Evolutionary conservation across 2,797 vertebrate genomes (phyloP).

Genomic region (Platalea minor): DNA sequence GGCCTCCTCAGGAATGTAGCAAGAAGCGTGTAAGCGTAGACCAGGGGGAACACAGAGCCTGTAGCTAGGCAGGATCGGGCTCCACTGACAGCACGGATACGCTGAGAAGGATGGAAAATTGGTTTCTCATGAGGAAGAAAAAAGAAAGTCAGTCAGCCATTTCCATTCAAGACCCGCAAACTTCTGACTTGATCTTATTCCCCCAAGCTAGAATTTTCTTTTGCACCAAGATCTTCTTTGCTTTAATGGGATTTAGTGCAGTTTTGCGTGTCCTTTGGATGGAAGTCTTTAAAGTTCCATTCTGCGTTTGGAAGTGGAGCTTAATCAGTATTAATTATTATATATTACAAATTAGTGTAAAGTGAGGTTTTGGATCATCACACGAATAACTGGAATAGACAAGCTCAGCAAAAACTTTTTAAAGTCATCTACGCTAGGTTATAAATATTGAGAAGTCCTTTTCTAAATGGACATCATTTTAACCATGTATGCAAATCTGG

Average conservation of each 20-base stretch:
- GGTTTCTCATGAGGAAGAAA: neutral
- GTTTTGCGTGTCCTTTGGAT: neutral
- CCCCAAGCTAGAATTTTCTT: neutral
- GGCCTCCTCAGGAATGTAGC: neutral
- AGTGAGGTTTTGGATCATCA: neutral
- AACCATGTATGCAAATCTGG: neutral
- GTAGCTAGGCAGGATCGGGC: neutral
- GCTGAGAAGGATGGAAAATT: neutral
- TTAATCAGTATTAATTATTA: neutral
- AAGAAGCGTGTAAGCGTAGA: fast-evolving
- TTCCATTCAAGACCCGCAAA: neutral
- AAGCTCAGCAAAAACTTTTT: neutral
- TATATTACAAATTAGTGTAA: neutral
- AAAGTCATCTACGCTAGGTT: neutral
- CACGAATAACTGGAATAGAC: neutral
- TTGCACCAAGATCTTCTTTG: neutral
- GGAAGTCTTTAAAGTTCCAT: neutral
- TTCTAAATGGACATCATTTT: neutral
- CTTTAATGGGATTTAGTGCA: neutral
- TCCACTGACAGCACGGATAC: neutral
- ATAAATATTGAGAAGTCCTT: neutral
- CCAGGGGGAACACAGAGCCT: neutral
- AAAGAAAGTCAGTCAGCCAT: neutral
- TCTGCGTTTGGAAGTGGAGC: neutral
- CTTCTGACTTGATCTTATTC: neutral